Evolutionary conservation across 92 coral and sea anemone species (phyloP).

Genomic region (Umimayanthus chanpuru): DNA sequence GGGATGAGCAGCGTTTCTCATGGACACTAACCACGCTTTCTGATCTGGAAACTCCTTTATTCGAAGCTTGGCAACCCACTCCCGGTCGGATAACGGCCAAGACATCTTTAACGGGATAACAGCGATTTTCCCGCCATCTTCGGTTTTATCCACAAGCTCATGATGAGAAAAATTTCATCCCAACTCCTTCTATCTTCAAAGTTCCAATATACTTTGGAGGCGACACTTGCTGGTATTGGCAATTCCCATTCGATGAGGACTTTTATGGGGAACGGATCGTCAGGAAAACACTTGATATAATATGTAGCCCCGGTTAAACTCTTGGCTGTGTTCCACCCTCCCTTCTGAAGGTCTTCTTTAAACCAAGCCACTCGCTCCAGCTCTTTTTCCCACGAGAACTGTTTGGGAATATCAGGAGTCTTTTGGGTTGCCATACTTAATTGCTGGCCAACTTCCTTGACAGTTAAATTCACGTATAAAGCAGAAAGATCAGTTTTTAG

Average conservation of each 20-base stretch:
- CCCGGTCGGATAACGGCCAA: background rate
- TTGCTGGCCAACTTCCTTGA: background rate
- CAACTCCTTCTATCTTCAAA: background rate
- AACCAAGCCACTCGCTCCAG: too few species aligned
- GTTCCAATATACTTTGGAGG: background rate
- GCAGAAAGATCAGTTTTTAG: too few species aligned
- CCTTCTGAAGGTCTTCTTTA: conserved; percentile 10
- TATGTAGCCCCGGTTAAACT: background rate
- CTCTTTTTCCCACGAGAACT: background rate
- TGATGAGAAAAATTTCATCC: background rate
- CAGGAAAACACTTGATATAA: background rate
- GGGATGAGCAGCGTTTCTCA: background rate
- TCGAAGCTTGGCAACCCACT: background rate
- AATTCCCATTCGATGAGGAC: background rate
- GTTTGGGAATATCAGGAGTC: background rate
- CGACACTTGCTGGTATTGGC: background rate
- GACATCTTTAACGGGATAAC: background rate
- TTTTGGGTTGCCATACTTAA: background rate
- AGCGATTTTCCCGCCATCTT: background rate
- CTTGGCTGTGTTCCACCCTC: conserved; percentile 1
- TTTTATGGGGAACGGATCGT: background rate
- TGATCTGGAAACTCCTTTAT: background rate
- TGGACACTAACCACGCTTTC: background rate
- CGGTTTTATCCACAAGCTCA: background rate
- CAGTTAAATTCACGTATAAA: too few species aligned